A percentile compares a stretch with the other conserved stretches of the same genome.
Conservation (phyloP, 2,888 invertebrate species). For the Hesperia comma region DNA sequence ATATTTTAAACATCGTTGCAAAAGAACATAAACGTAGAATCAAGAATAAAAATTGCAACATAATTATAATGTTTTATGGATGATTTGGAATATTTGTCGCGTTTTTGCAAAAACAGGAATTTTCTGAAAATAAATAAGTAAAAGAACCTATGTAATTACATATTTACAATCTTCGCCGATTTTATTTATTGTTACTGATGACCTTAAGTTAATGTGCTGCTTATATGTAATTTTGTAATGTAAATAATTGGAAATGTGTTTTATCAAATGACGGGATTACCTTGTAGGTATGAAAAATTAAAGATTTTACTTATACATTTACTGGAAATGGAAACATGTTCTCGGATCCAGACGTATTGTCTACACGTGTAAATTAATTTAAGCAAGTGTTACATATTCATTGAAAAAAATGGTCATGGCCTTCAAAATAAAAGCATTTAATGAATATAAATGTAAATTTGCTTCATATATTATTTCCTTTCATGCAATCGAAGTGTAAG, state of each 20-base stretch:
- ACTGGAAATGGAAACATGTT: too few species aligned
- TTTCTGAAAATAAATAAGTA: not conserved
- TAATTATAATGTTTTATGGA: conserved; percentile 25
- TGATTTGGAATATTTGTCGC: not conserved
- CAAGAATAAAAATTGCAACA: conserved; percentile 41
- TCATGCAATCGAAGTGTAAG: not conserved
- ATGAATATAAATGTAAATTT: conserved; percentile 9
- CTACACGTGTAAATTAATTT: not conserved
- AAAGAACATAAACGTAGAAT: conserved; percentile 42
- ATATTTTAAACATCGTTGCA: conserved; percentile 38
- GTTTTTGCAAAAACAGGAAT: not conserved
- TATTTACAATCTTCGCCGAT: too few species aligned
- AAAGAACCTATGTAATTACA: too few species aligned
- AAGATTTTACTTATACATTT: too few species aligned
- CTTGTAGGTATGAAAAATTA: too few species aligned
- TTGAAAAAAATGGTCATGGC: conserved; percentile 9
- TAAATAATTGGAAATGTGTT: not conserved
- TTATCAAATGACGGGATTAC: too few species aligned
- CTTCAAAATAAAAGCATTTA: conserved; percentile 25
- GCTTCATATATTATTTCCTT: conserved; percentile 9
- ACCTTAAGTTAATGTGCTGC: not conserved
- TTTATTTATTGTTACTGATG: not conserved
- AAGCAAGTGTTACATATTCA: conserved; percentile 14
- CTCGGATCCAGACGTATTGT: too few species aligned
- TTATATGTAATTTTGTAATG: not conserved